phyloP scores from a whole-genome alignment of 2,113 vertebrate genomes.

The Oceanodroma tethys region DNA sequence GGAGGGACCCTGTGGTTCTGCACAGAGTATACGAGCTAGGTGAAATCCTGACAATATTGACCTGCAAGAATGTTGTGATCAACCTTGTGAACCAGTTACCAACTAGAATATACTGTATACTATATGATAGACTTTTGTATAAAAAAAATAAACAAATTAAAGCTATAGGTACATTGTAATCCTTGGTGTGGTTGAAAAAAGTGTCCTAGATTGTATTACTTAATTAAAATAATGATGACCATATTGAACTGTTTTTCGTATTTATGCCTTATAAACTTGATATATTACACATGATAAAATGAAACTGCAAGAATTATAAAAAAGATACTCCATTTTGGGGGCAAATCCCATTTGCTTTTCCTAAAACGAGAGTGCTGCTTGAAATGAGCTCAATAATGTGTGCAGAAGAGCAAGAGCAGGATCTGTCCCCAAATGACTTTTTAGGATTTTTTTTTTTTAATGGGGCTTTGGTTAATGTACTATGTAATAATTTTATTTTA shows the following conservation, averaged over 20 bases:
- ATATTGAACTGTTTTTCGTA: constrained; percentile 68
- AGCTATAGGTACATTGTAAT: constrained; percentile 63
- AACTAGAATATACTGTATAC: constrained; percentile 52
- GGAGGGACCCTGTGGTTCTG: neutral
- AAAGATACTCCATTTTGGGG: neutral
- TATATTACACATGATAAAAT: constrained; percentile 57
- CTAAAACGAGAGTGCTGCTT: neutral
- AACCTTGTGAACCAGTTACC: constrained; percentile 63
- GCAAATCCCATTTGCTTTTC: constrained; percentile 26
- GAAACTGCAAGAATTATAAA: neutral
- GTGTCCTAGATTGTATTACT: constrained; percentile 65
- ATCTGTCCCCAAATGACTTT: constrained; percentile 30
- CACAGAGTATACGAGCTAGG: neutral
- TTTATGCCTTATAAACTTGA: constrained; percentile 77
- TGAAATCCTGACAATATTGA: constrained; percentile 32
- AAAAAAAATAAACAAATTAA: constrained; percentile 39
- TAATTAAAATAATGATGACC: constrained; percentile 66
- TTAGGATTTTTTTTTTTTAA: constrained; percentile 52
- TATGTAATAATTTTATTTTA: constrained; percentile 69
- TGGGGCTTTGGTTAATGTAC: constrained; percentile 69
- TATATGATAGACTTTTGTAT: constrained; percentile 65
- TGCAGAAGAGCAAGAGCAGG: constrained; percentile 27
- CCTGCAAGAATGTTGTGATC: constrained; percentile 54
- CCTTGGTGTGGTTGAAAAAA: constrained; percentile 55
- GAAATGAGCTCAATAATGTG: constrained; percentile 14